A percentile compares a stretch with the other conserved stretches of the same genome.
Evolutionary conservation across 1,140 invertebrate species (phyloP).

Genomic region (Pogonus chalceus): DNA sequence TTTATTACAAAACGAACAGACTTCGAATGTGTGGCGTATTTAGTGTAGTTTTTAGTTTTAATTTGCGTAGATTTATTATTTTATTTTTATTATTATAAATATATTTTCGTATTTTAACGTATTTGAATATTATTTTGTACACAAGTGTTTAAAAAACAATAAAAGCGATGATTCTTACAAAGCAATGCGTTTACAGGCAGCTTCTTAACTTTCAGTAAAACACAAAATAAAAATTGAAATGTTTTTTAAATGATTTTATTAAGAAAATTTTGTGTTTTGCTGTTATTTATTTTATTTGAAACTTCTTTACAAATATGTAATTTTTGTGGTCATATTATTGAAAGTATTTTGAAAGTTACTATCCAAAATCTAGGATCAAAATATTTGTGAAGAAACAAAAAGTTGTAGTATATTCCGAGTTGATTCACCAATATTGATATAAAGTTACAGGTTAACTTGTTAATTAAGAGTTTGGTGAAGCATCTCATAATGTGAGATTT

Average conservation of each 20-base stretch:
- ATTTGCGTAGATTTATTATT: neutral
- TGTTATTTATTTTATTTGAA: neutral
- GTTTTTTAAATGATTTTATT: neutral
- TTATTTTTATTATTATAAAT: too few relatives aligned
- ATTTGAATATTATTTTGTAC: neutral
- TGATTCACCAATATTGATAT: conserved; percentile 2
- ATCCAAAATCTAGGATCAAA: too few relatives aligned
- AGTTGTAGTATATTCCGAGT: neutral
- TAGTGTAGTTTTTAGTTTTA: too few relatives aligned
- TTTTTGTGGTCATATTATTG: neutral
- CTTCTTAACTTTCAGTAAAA: neutral
- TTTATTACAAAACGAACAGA: too few relatives aligned
- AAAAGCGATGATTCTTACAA: conserved; percentile 1
- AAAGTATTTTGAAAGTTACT: too few relatives aligned
- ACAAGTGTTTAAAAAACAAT: neutral
- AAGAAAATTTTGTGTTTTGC: neutral
- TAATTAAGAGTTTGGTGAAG: neutral
- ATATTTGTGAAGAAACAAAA: neutral
- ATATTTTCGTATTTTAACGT: too few relatives aligned
- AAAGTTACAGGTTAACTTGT: neutral
- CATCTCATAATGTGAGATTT: neutral
- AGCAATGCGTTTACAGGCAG: neutral
- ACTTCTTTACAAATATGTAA: neutral
- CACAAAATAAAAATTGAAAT: conserved; percentile 3
- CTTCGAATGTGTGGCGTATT: too few relatives aligned